Percentiles rank a stretch among this genome's conserved stretches.
These are phyloP conservation scores for Celastrina argiolus DNA, from an alignment of 2,888 invertebrate genomes.

Conservation along the genomic window DNA sequence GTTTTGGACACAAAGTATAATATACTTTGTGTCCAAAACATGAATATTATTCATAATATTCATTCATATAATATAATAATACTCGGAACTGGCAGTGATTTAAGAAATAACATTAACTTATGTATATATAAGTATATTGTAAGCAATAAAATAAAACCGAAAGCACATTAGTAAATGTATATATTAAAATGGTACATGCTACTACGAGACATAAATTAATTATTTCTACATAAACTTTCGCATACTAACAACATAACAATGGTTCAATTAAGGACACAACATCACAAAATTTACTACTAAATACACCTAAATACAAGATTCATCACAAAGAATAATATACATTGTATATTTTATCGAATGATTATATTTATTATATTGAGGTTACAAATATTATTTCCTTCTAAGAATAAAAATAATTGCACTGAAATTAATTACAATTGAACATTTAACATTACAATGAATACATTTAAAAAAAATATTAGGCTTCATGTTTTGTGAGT, in stretches of 20 bases:
- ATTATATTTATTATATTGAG: neutral
- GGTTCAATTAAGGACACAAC: constrained; percentile 11
- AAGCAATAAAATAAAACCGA: constrained; percentile 1
- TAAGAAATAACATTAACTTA: no score
- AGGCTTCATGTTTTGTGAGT: neutral
- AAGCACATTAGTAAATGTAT: constrained; percentile 12
- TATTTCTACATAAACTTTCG: constrained; percentile 14
- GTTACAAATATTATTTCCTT: constrained; percentile 1
- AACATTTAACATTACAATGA: neutral
- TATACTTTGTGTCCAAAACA: no score
- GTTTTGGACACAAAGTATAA: no score
- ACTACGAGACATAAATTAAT: constrained; percentile 19
- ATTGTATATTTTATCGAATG: constrained; percentile 6
- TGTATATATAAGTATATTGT: neutral
- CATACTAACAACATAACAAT: constrained; percentile 19
- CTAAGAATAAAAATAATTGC: neutral
- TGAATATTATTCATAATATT: no score
- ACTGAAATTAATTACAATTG: neutral
- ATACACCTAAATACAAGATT: constrained; percentile 6
- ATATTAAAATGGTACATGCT: constrained; percentile 20
- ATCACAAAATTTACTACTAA: constrained; percentile 12
- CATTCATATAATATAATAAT: no score
- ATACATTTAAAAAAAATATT: neutral
- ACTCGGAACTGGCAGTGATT: no score
- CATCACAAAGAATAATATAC: constrained; percentile 21